Evolutionary conservation across 1,140 invertebrate species (phyloP).

Genomic region (Zelostemma sp.): DNA sequence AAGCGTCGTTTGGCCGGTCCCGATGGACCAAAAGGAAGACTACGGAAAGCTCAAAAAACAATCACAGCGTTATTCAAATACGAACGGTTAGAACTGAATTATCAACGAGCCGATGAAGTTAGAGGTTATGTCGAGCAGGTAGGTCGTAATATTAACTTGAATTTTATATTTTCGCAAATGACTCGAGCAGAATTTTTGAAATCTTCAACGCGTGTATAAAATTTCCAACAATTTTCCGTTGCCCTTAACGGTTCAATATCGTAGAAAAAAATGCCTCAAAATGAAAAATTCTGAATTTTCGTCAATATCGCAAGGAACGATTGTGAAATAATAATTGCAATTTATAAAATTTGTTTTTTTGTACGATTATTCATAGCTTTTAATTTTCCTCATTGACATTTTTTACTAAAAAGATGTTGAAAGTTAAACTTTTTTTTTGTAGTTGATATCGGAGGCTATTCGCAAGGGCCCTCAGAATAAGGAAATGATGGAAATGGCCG

Average conservation of each 20-base stretch:
- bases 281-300: too few relatives aligned
- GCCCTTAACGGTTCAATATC: too few relatives aligned
- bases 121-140: slow-evolving; percentile 90
- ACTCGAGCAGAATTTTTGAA: neutral
- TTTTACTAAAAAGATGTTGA: too few relatives aligned
- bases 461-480: slow-evolving; percentile 86
- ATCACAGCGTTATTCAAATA: slow-evolving; percentile 89
- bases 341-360: too few relatives aligned
- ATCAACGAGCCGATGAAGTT: slow-evolving; percentile 82
- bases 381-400: too few relatives aligned
- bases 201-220: neutral
- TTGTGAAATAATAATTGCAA: neutral
- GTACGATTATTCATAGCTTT: too few relatives aligned
- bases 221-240: neutral
- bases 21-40: slow-evolving; percentile 81
- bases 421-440: slow-evolving; percentile 54
- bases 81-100: slow-evolving; percentile 89
- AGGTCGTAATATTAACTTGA: slow-evolving; percentile 50
- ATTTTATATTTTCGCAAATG: neutral
- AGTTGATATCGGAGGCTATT: slow-evolving; percentile 92
- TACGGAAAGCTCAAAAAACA: slow-evolving; percentile 82
- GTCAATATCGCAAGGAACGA: neutral
- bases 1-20: slow-evolving; percentile 75
- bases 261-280: too few relatives aligned
- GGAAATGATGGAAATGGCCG: slow-evolving; percentile 89